These are phyloP conservation scores for Micronisus gabar DNA, from an alignment of 2,113 vertebrate species.

Conservation along the genomic window DNA sequence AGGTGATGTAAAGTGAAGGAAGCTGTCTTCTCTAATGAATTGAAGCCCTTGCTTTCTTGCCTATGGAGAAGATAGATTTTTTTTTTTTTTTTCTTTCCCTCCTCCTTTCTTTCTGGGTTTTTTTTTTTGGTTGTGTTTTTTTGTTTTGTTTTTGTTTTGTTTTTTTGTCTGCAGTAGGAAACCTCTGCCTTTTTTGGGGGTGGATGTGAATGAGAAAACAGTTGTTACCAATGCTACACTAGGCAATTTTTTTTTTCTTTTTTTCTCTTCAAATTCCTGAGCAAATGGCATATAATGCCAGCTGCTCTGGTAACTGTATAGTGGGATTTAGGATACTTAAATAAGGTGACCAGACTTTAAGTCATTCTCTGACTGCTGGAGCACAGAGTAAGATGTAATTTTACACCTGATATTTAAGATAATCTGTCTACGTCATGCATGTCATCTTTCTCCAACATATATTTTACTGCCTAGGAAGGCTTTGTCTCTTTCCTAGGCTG, in stretches of 20 bases:
- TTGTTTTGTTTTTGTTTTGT: accelerated
- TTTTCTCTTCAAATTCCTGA: background rate
- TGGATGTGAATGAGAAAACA: background rate
- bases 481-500: background rate
- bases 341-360: background rate
- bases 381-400: background rate
- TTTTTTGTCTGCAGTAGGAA: background rate
- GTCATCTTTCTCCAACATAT: background rate
- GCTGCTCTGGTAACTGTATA: background rate
- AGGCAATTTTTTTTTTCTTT: background rate
- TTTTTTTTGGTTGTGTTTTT: background rate
- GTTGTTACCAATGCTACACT: background rate
- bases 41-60: background rate
- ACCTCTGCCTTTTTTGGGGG: background rate
- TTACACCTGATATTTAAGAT: slow-evolving; percentile 43
- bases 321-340: background rate
- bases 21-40: background rate
- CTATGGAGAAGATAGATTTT: background rate
- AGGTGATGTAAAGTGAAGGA: background rate
- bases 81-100: no score
- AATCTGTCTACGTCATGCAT: background rate
- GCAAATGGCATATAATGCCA: background rate
- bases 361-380: background rate
- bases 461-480: background rate
- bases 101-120: no score